Conservation (phyloP, 1,140 invertebrate species). For the Diuraphis noxia region DNA sequence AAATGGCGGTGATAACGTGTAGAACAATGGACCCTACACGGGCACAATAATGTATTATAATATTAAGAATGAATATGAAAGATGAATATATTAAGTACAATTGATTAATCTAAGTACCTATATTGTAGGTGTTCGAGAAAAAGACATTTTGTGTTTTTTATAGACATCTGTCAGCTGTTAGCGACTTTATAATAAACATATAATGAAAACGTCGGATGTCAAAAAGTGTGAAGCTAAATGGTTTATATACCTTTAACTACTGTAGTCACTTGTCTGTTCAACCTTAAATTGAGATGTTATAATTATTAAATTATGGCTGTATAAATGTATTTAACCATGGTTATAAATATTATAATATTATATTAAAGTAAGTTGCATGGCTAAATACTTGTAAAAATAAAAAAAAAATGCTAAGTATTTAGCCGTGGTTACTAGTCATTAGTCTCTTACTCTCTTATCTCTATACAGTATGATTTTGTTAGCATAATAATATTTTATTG, state of each 20-base stretch:
- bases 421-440: background rate
- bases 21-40: background rate
- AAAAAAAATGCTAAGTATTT: too few relatives aligned
- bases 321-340: too few relatives aligned
- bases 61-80: background rate
- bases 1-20: background rate
- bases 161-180: background rate
- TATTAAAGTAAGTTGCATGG: too few relatives aligned
- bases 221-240: background rate
- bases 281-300: background rate
- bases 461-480: background rate
- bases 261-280: background rate
- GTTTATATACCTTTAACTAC: background rate
- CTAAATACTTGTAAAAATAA: too few relatives aligned
- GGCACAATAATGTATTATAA: background rate
- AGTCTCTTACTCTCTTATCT: background rate
- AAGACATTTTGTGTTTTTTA: background rate
- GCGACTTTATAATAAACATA: background rate
- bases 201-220: background rate
- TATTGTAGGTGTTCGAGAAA: background rate
- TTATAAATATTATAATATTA: too few relatives aligned
- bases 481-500: background rate
- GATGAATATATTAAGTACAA: background rate
- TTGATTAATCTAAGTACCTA: background rate
- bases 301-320: background rate